Percentiles rank a stretch among this genome's conserved stretches.
These are phyloP conservation scores for Octonoba sinensis DNA, from an alignment of 2,888 invertebrate species.

Conservation along the genomic window DNA sequence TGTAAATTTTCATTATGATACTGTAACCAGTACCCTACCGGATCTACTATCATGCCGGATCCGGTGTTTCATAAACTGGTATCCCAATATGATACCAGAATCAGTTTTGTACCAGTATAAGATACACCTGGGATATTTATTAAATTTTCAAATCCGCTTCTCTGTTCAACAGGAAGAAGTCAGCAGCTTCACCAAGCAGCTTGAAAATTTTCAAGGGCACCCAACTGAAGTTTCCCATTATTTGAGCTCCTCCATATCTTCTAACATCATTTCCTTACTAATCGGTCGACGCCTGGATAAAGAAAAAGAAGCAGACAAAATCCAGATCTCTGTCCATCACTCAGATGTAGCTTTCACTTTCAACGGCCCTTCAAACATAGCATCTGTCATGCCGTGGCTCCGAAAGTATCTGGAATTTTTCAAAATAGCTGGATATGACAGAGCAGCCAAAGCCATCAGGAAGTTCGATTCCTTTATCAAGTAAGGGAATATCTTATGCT, in stretches of 20 bases:
- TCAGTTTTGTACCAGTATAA: too few species aligned
- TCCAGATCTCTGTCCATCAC: slow-evolving; percentile 31
- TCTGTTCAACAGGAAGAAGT: slow-evolving; percentile 31
- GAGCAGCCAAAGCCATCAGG: slow-evolving; percentile 9
- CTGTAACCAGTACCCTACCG: too few species aligned
- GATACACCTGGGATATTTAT: too few species aligned
- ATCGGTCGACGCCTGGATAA: slow-evolving; percentile 36
- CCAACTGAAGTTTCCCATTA: slow-evolving; percentile 26
- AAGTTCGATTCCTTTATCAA: slow-evolving; percentile 25
- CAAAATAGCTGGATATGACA: slow-evolving; percentile 46
- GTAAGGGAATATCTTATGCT: slow-evolving; percentile 13
- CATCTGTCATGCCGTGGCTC: slow-evolving; percentile 31
- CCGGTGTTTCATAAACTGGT: too few species aligned
- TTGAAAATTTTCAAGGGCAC: slow-evolving; percentile 4
- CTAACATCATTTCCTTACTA: slow-evolving; percentile 57
- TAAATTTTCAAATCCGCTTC: neutral
- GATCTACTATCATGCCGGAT: too few species aligned
- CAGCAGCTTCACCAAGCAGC: neutral
- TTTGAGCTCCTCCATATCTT: slow-evolving; percentile 32
- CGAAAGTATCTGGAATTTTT: slow-evolving; percentile 33
- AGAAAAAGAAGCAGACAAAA: slow-evolving; percentile 29
- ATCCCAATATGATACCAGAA: too few species aligned
- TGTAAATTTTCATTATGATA: too few species aligned
- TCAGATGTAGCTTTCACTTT: slow-evolving; percentile 22
- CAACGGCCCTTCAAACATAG: slow-evolving; percentile 25